Evolutionary conservation across 1,140 invertebrate genomes (phyloP), one percentile per base, ranked within the genome.

Genomic region (Linepithema humile): DNA sequence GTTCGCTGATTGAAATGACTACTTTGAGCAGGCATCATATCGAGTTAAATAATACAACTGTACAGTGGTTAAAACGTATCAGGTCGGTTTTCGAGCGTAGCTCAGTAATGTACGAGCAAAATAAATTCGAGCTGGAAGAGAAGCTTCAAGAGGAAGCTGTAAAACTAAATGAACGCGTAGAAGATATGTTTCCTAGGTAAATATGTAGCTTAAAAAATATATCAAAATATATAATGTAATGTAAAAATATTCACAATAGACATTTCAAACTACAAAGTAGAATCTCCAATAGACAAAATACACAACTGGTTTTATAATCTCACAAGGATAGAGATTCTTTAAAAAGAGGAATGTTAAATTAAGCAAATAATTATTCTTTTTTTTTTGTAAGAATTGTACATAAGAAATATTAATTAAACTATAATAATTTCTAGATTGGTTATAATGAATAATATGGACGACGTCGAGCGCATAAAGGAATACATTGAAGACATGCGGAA

Each of bases 121-220:
- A 95, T 72, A 96, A 96, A 89, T 95, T 94, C 48, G 94, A 95
- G 43, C 94, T 96, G 69, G 96, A 97, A 90, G 95, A 96, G 70
- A 94, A 94, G n/a, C 88, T 97, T 48, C 92, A 95, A 26, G 94
- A 94, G 38, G 94, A 93, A 77, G 94, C 95, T 10, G 95, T 95
- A 40, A 93, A 94, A 10, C 90, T 97, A 6, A 95, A 95, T 77
- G 67, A 90, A 4, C 94, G 96, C 48, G 91, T 96, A 17, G 95
- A 96, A 60, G 94, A 95, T 48, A 92, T 96, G 65, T 91, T 95
- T 40, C 95, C 95, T 17, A 94, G 96, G 84, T 92, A 72, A 77
- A 64, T 10, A 1, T 45, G 43, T 15, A 15, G 15, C 38, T 43
- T 43, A 1, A 43, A 43, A 43, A 3, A 43, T 9, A 4, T 6